Evolutionary conservation across 2,888 invertebrate genomes (phyloP).

Genomic region (Lathronympha strigana): DNA sequence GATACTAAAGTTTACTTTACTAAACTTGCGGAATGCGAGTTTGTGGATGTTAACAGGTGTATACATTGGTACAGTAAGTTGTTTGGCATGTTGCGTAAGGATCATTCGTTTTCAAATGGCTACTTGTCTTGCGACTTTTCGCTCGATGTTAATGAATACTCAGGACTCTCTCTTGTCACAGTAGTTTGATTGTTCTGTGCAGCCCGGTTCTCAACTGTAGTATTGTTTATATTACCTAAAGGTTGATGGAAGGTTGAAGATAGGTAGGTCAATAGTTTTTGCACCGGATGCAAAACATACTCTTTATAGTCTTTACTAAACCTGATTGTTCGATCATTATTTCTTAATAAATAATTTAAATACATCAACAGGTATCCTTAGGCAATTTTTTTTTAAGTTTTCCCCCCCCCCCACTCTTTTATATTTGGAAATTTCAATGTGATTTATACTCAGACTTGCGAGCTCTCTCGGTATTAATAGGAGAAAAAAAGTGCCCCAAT

Average conservation of each 20-base stretch:
- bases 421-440: too few relatives aligned
- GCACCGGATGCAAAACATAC: neutral
- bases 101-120: constrained; percentile 24
- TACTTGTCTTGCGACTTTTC: constrained; percentile 12
- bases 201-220: neutral
- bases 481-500: too few relatives aligned
- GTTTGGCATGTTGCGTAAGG: constrained; percentile 24
- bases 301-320: too few relatives aligned
- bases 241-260: neutral
- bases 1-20: neutral
- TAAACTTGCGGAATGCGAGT: neutral
- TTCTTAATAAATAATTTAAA: too few relatives aligned
- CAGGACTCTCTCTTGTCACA: constrained; percentile 17
- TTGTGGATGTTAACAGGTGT: constrained; percentile 25
- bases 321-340: too few relatives aligned
- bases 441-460: too few relatives aligned
- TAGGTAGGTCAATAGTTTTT: neutral
- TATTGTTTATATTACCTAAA: constrained; percentile 1
- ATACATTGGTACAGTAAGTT: constrained; percentile 17
- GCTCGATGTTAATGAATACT: constrained; percentile 10
- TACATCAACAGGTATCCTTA: too few relatives aligned
- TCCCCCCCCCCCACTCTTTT: too few relatives aligned
- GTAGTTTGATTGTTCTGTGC: neutral
- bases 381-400: too few relatives aligned
- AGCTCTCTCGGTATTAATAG: too few relatives aligned